Base-by-base conservation (phyloP, 2,888 invertebrate genomes). In the Amblyjoppa fuscipennis region DNA sequence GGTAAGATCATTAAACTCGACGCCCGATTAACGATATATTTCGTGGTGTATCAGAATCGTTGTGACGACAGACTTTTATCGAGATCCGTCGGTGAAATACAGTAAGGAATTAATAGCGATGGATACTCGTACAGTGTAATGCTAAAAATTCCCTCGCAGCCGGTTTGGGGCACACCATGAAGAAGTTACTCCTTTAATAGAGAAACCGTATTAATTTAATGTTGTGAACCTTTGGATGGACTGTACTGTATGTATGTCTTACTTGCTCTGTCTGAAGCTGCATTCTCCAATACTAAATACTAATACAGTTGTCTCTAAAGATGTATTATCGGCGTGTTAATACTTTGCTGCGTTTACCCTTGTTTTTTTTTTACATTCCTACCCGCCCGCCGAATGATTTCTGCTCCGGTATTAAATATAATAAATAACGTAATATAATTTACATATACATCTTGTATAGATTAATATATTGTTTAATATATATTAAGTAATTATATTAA, bases 131-230 rank as follows among this genome's bases (percentile, higher is more conserved):
- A 34, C 61, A 34, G 38, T 13, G n/a, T 16, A 83, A 74, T 64
- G 73, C 9, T 69, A n/a, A 34, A 64, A 34, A 68, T 20, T 41
- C 4, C 69, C 69, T 53, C 41, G 51, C 28, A 59, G 28, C 71
- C 56, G 31, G 82, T 81, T 88, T 88, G 88, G 87, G 87, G 88
- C 89, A 89, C 88, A 87, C 82, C 89, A 64, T 88, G 87, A 89
- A 84, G 73, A 68, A 78, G 41, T 68, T 77, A 84, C 75, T 78
- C 84, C 84, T 86, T 76, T 16, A 83, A 85, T 88, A 86, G 88
- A 88, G 88, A 83, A 87, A 89, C 88, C 86, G 88, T 89, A 89
- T 89, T 88, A 89, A 88, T 89, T 88, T 89, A 89, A 89, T 89
- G 89, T 89, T 89, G 89, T 88, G 89, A 88, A 87, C 88, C 88